Conservation (phyloP, 2,888 invertebrate genomes). For the Drosophila gaucha region DNA sequence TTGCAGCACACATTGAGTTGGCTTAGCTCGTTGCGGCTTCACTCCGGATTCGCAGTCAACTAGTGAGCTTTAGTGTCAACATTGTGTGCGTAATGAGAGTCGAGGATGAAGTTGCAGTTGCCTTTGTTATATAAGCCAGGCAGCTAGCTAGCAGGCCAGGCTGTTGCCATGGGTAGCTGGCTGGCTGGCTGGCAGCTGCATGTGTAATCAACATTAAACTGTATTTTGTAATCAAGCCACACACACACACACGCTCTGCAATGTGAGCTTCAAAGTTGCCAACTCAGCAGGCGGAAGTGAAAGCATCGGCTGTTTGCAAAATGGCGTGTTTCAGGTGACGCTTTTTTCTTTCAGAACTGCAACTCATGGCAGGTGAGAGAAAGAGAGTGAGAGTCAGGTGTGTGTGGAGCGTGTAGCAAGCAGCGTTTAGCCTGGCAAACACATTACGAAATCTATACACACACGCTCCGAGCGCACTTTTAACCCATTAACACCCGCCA, state of each 20-base stretch:
- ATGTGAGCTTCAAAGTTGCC: constrained; percentile 54
- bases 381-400: not conserved
- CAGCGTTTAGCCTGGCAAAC: constrained; percentile 51
- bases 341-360: constrained; percentile 60
- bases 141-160: constrained; percentile 18
- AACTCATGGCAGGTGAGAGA: constrained; percentile 55
- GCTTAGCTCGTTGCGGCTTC: not conserved
- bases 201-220: constrained; percentile 80
- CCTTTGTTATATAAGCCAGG: constrained; percentile 50
- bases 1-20: constrained; percentile 3
- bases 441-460: constrained; percentile 79
- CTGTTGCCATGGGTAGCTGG: constrained; percentile 37
- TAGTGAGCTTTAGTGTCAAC: constrained; percentile 65
- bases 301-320: constrained; percentile 58
- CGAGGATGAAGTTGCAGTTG: constrained; percentile 20
- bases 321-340: constrained; percentile 72
- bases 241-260: constrained; percentile 30
- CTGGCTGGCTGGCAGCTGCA: constrained; percentile 45
- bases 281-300: constrained; percentile 74
- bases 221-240: constrained; percentile 76
- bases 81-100: constrained; percentile 74
- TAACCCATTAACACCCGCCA: constrained; percentile 77
- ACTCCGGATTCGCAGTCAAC: constrained; percentile 30
- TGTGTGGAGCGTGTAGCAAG: constrained; percentile 1
- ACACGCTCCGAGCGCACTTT: constrained; percentile 77